Base-by-base conservation (phyloP, 1,140 invertebrate species). In the Pararge aegeria region DNA sequence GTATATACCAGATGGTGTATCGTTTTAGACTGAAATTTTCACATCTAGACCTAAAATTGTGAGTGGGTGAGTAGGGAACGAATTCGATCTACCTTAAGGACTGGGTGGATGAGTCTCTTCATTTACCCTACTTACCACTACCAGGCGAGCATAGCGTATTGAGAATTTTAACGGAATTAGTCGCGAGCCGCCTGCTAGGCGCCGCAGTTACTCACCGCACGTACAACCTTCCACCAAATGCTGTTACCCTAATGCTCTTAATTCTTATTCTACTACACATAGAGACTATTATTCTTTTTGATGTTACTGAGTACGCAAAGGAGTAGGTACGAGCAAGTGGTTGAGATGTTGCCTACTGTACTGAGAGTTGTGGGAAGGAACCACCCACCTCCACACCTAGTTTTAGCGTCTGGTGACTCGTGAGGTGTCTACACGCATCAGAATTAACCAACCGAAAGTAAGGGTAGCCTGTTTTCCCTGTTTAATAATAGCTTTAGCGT, bases 401-500 rank as follows among this genome's bases (percentile, higher is more conserved):
- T 77, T 71, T 84, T 68, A 78, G 72, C 73, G 75, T 78, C 82
- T 82, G 67, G 75, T 83, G 78, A 73, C 78, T 78, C 66, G 70
- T 67, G 66, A 78, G 70, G 71, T 71, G 73, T 78, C 73, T 76
- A 77, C 82, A 85, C 80, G 82, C 82, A 80, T 81, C 69, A 67
- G 63, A 75, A 79, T 75, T 76, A 70, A 68, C 70, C 70, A 68
- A 73, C 70, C 72, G 70, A 76, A 80, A 78, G 72, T 70, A 66
- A 69, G 73, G 63, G 66, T 73, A 73, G 63, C 30, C 30, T 3
- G n/a, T 12, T 2, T 24, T 24, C 24, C 24, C 7, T 7, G 24
- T 24, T 4, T 24, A 7, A 24, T 24, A 24, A 24, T 24, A 24
- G 24, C 24, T 24, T 24, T 4, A 24, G 24, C 24, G 2, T 24